Base-by-base conservation (phyloP, 2,797 vertebrate genomes). In the Enteromius viviparus region DNA sequence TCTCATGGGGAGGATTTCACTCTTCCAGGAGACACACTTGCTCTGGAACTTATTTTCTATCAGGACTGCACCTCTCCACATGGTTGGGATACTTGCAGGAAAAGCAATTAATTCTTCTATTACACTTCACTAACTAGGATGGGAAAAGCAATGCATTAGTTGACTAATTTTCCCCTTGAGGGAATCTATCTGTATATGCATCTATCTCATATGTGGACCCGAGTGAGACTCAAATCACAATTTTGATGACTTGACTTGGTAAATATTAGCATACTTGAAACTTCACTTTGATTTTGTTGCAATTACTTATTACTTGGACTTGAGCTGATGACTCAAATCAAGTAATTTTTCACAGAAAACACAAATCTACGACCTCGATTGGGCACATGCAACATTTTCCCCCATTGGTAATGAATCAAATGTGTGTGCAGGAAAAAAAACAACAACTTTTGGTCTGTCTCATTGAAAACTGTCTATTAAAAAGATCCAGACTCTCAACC, bases 21-120 rank as follows among this genome's bases (percentile, higher is more conserved):
- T 94, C 92, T 92, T 93, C 91, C 91, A 87, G 89, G 92, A 93
- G 92, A 83, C 89, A 91, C 88, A 91, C 92, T 92, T 93, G 93
- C 93, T 94, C 89, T 89, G 92, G 89, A 85, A 83, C 79, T 74
- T 81, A 85, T 88, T 87, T 91, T 87, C 88, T 88, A 88, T 85
- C 90, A 88, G 93, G 91, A 91, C 91, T 91, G 65, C 62, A 79
- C 69, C 83, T 85, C 79, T 72, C 53, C 71, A 72, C 32, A 76
- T 74, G 49, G 66, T 49, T 64, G 37, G 66, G 60, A 49, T 58
- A 76, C 74, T 91, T 88, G 89, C 84, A 87, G 79, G 90, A 60
- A 60, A 83, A 77, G 74, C 71, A 82, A 82, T 77, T 77, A 69
- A 83, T 68, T 77, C 53, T 58, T 45, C 55, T 58, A 83, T 74